Conservation (phyloP, 2,113 vertebrate genomes). For the Podocnemis expansa region DNA sequence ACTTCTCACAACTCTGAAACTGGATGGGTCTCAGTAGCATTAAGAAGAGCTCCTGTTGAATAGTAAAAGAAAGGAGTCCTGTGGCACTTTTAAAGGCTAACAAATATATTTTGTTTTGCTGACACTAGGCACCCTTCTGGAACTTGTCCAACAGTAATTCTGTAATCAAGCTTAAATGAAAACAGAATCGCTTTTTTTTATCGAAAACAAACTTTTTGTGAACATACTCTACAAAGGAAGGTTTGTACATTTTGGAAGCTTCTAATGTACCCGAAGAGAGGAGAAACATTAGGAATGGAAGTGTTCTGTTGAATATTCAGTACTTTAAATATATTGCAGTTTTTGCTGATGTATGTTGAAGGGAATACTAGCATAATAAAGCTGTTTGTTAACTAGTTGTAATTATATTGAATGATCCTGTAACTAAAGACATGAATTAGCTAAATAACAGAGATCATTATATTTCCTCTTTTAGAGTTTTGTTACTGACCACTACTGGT, state of each 20-base stretch:
- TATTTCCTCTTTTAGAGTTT: neutral
- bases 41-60: neutral
- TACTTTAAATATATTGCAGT: neutral
- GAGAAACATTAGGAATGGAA: neutral
- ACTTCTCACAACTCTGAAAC: neutral
- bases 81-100: too few species aligned
- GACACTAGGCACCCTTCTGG: too few species aligned
- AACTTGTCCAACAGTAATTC: neutral
- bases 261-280: neutral
- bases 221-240: neutral
- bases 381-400: neutral
- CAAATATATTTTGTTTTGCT: too few species aligned
- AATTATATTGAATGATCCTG: neutral
- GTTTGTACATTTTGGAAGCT: neutral
- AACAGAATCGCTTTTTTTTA: neutral
- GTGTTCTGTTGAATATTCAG: neutral
- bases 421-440: neutral
- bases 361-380: neutral
- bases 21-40: neutral
- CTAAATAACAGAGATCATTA: neutral
- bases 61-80: neutral
- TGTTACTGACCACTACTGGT: neutral
- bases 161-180: neutral
- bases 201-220: neutral
- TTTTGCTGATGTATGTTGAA: neutral